Percentiles rank a stretch among this genome's conserved stretches.
These are phyloP conservation scores for Hesperia comma DNA, from an alignment of 2,888 invertebrate species.

Conservation along the genomic window DNA sequence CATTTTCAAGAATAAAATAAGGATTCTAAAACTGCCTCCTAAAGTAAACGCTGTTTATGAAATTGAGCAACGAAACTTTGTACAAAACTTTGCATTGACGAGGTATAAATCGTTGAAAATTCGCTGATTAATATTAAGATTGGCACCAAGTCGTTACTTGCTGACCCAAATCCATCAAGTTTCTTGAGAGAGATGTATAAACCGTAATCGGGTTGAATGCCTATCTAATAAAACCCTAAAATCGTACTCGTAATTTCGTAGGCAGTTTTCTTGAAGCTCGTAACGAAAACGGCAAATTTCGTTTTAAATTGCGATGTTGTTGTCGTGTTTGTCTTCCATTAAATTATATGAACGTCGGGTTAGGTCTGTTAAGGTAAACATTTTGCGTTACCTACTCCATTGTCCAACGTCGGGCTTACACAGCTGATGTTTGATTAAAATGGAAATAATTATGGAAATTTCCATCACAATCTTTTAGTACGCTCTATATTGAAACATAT, in stretches of 20 bases:
- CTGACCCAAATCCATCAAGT: conserved; percentile 34
- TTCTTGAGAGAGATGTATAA: conserved; percentile 26
- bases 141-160: conserved; percentile 31
- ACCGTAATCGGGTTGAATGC: conserved; percentile 31
- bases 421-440: conserved; percentile 57
- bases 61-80: conserved; percentile 7
- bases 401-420: conserved; percentile 54
- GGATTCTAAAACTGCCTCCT: background rate
- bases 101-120: conserved; percentile 27
- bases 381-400: conserved; percentile 61
- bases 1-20: background rate
- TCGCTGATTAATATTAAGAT: conserved; percentile 32
- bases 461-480: conserved; percentile 21
- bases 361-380: conserved; percentile 64
- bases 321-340: conserved; percentile 69
- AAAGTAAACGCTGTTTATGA: background rate
- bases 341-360: conserved; percentile 64
- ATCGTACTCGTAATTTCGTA: conserved; percentile 39
- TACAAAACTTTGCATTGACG: conserved; percentile 23
- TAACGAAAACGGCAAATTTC: conserved; percentile 56
- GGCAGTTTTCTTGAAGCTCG: conserved; percentile 48
- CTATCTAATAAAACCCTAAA: conserved; percentile 28
- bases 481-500: conserved; percentile 17
- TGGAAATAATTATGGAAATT: conserved; percentile 44
- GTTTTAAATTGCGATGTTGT: conserved; percentile 62